These are phyloP conservation scores for Hermaeophaga mercurialis DNA, from an alignment of 2,888 invertebrate species.

Conservation along the genomic window DNA sequence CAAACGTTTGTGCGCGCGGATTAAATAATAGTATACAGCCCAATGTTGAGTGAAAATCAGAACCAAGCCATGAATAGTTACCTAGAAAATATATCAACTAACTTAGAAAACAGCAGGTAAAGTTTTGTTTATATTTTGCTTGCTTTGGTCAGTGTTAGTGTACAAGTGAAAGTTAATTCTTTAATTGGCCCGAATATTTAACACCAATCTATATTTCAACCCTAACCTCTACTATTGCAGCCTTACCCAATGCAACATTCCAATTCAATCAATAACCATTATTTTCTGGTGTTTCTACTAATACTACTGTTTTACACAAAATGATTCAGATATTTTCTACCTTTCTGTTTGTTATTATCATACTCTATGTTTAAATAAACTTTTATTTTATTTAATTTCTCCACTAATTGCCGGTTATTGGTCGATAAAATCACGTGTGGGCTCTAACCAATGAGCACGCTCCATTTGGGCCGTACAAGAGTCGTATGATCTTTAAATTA, in stretches of 20 bases:
- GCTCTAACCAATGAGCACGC: constrained; percentile 8
- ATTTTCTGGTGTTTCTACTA: neutral
- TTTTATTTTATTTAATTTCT: no score
- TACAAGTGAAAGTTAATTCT: constrained; percentile 32
- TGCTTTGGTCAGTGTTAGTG: constrained; percentile 19
- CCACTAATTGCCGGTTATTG: constrained; percentile 19
- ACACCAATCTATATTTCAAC: neutral
- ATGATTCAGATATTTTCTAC: neutral
- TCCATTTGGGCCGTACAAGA: constrained; percentile 14
- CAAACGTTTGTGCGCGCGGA: constrained; percentile 23
- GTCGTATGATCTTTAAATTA: constrained; percentile 18
- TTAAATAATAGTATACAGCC: constrained; percentile 18
- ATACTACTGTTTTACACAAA: neutral
- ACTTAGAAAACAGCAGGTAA: constrained; percentile 50
- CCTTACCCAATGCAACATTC: neutral
- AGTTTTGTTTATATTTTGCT: constrained; percentile 32
- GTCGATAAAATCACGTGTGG: constrained; percentile 24
- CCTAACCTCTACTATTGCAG: neutral
- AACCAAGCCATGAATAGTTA: constrained; percentile 40
- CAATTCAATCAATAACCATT: no score
- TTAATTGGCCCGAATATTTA: constrained; percentile 16
- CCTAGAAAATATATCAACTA: constrained; percentile 47
- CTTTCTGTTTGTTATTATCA: neutral
- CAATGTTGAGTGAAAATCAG: constrained; percentile 32
- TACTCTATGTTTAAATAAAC: neutral